Evolutionary conservation across 2,888 invertebrate species (phyloP), one percentile per base, ranked within the genome.

Genomic region (Morinoia aosen): DNA sequence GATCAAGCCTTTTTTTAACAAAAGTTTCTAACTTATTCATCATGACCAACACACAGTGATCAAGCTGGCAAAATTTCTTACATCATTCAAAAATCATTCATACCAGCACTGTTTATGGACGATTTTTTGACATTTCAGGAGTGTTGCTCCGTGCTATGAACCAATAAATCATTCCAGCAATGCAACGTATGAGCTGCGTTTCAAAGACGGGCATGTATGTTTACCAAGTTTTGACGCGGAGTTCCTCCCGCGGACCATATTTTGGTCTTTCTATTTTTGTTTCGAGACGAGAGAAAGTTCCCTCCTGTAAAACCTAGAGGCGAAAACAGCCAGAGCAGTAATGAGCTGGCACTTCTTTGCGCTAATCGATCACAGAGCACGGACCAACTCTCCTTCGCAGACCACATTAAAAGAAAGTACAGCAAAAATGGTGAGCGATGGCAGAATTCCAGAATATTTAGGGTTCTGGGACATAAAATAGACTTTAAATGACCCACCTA

Each of bases 401-500:
- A 76, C 76, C 76, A 76, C 76, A 19, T 76, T 76, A 76, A 76
- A 76, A 76, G 76, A 76, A 19, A 76, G 76, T 76, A 76, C 76
- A 76, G 33, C 8, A 76, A 76, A 76, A 76, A 76, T 33, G 25
- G 33, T 25, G 33, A 76, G 76, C 76, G 76, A 33, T 33, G 76
- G 76, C 76, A 0, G 19, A 61, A 76, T 76, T 25, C 33, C 76
- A 76, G 76, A 76, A 76, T 76, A 76, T 76, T 76, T 76, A 19
- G 10, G 76, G 25, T 76, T 76, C 25, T 33, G 76, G 33, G 76
- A 16, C 25, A 25, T 76, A 76, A 76, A 76, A 33, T 25, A 76
- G 25, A 33, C 33, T 33, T 76, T 33, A 76, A 76, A 76, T 76
- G 76, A 76, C 76, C 33, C 76, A 76, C 76, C 33, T 76, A 25